phyloP scores from a whole-genome alignment of 2,113 vertebrate genomes.

The Butorides virescens region DNA sequence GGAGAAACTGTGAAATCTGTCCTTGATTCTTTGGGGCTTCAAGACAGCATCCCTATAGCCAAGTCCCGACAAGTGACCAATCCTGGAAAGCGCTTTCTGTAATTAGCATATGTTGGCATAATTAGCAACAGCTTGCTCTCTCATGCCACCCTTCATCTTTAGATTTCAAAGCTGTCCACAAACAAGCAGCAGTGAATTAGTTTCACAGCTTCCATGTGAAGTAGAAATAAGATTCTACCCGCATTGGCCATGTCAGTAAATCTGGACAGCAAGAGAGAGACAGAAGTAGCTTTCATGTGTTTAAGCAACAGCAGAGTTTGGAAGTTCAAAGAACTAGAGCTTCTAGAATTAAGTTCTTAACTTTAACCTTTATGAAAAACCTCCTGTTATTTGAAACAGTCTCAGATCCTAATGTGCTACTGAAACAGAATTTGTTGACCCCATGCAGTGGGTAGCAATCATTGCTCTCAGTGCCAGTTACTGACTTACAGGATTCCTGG shows the following conservation, averaged over 20 bases:
- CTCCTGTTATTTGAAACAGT: not conserved
- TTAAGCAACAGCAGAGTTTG: not conserved
- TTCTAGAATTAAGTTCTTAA: not conserved
- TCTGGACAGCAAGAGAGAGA: not conserved
- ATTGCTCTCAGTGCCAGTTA: not conserved
- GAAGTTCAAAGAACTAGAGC: not conserved
- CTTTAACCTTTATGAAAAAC: not conserved
- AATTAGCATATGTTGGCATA: not conserved
- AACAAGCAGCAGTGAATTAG: not conserved
- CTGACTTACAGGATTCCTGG: not conserved
- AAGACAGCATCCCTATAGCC: not conserved
- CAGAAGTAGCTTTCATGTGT: not conserved
- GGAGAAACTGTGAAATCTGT: not conserved
- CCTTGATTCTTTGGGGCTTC: not conserved
- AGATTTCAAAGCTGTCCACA: not conserved
- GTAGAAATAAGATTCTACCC: not conserved
- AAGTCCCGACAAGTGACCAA: not conserved
- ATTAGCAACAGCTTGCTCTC: not conserved
- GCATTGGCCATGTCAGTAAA: not conserved
- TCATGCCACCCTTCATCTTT: not conserved
- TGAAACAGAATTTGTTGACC: not conserved
- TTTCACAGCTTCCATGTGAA: not conserved
- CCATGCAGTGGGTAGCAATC: not conserved
- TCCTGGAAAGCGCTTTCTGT: not conserved
- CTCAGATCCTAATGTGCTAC: not conserved